Evolutionary conservation across 2,888 invertebrate species (phyloP), one percentile per base, ranked within the genome.

Genomic region (Oligia latruncula): DNA sequence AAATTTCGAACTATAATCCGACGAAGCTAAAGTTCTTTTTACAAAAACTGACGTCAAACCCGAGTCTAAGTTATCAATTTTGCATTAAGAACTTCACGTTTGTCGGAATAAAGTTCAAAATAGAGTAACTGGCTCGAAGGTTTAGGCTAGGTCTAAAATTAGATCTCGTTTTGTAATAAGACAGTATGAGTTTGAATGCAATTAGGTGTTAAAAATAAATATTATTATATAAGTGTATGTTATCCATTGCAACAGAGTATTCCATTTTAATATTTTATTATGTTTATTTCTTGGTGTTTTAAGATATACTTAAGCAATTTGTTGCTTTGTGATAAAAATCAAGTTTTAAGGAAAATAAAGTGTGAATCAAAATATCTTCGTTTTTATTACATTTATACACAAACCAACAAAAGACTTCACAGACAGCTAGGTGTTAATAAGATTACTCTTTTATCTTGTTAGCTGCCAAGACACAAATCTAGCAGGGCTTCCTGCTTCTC

Each of bases 211-310:
- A 82, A 87, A 75, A 71, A 67, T 71, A 85, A 75, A 77, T 65
- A 76, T 81, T 67, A 84, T 66, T 72, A 43, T 82, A 75, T 85
- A 85, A 88, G 87, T 58, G 77, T 80, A 85, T 83, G 87, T 83
- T 88, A 88, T 84, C 75, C 80, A 88, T 74, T 82, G 84, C 83
- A 82, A 89, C 82, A 89, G 86, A 88, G 88, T 90, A 91, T 92
- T 92, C 92, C 92, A 92, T 90, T 91, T 87, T 89, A 79, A 85
- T 87, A 86, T 86, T 86, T 86, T 90, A 78, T 80, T 77, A 81
- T 84, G 67, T 85, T 88, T 84, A 58, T 89, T 85, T 88, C 85
- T 91, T 81, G 85, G 82, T 87, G 87, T 89, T 86, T 88, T 83
- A 82, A 68, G 66, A 80, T 79, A 76, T 82, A 71, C 71, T 55